Percentiles rank a stretch among this genome's conserved stretches.
phyloP scores from a whole-genome alignment of 2,113 vertebrate species.

The Gymnocephalus cernua region DNA sequence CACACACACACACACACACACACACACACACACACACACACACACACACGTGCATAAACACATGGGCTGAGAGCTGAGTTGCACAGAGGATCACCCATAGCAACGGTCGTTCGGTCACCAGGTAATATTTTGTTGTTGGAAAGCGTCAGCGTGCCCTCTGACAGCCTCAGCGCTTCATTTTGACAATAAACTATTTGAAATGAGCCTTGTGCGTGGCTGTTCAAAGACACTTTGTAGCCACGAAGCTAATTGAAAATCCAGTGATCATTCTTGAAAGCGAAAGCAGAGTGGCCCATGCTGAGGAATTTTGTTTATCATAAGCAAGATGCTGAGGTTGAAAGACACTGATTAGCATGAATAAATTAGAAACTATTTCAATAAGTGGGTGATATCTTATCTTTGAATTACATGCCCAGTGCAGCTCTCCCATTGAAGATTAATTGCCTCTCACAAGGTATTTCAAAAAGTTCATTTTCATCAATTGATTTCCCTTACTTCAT shows the following conservation, averaged over 20 bases:
- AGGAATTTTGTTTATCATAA: conserved; percentile 71
- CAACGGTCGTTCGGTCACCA: conserved; percentile 46
- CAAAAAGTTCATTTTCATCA: conserved; percentile 79
- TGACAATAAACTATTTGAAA: conserved; percentile 51
- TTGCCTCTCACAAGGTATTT: conserved; percentile 76
- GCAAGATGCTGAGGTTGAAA: conserved; percentile 65
- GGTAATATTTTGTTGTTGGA: conserved; percentile 55
- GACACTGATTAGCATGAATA: conserved; percentile 79
- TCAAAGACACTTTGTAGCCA: conserved; percentile 51
- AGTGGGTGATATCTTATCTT: conserved; percentile 79
- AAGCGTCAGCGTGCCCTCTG: conserved; percentile 12
- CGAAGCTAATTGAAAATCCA: conserved; percentile 70
- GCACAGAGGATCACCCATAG: conserved; percentile 53
- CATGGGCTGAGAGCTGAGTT: conserved; percentile 39
- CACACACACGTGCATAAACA: neutral
- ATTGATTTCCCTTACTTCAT: conserved; percentile 74
- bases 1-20: too few species aligned
- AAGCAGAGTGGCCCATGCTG: conserved; percentile 41
- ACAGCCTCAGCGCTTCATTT: conserved; percentile 30
- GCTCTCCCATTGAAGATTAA: conserved; percentile 76
- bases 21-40: too few species aligned
- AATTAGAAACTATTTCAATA: conserved; percentile 75
- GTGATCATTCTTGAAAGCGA: conserved; percentile 45
- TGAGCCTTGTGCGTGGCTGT: neutral
- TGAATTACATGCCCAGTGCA: conserved; percentile 76